phyloP scores from a whole-genome alignment of 2,113 vertebrate species.

The Petrocephalus microphthalmus region DNA sequence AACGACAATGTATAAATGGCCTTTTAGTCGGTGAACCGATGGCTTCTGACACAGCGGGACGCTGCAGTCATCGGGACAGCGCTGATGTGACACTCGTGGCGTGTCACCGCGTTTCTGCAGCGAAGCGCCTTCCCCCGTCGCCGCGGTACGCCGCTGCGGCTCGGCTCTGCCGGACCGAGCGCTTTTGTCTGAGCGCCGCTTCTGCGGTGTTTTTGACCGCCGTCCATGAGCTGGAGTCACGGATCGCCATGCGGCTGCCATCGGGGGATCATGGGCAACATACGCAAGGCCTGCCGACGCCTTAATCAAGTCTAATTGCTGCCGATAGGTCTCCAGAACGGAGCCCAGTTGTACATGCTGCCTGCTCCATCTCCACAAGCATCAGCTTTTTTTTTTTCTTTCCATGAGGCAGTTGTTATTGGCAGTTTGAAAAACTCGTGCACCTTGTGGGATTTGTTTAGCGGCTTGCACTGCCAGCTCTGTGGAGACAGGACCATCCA shows the following conservation, averaged over 20 bases:
- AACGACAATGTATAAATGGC: background rate
- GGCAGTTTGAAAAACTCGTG: conserved; percentile 21
- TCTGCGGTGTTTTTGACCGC: background rate
- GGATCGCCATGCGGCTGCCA: background rate
- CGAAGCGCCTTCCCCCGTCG: background rate
- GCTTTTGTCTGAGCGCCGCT: background rate
- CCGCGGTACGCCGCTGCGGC: too few relatives aligned
- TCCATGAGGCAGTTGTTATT: conserved; percentile 28
- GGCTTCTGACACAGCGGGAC: background rate
- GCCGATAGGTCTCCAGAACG: conserved; percentile 8
- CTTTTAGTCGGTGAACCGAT: background rate
- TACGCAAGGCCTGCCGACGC: background rate
- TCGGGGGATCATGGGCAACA: background rate
- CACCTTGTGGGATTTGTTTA: conserved; percentile 24
- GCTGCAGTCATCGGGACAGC: background rate
- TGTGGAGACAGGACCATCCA: conserved; percentile 26
- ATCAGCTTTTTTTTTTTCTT: background rate
- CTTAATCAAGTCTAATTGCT: conserved; percentile 25
- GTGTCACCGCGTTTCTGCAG: background rate
- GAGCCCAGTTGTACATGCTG: background rate
- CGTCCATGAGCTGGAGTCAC: background rate
- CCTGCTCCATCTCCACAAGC: background rate
- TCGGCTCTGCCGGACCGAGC: background rate
- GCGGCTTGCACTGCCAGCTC: conserved; percentile 25
- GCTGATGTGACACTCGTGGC: background rate